phyloP scores from a whole-genome alignment of 2,888 invertebrate genomes.

The Clusia tigrina region DNA sequence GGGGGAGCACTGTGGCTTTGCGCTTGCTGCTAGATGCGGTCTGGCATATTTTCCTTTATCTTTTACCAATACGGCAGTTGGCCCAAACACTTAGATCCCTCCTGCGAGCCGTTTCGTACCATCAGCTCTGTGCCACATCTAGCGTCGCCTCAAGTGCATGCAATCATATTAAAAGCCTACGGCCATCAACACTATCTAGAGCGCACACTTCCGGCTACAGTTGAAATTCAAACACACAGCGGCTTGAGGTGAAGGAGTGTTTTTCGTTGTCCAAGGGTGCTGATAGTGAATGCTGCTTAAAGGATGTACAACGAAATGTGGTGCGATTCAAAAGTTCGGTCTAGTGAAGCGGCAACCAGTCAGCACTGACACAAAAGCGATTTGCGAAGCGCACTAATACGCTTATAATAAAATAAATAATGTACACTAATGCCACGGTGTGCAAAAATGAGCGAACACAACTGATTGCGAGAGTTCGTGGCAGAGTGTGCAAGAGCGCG shows the following conservation, averaged over 20 bases:
- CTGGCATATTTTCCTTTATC: too few species aligned
- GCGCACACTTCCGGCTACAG: background rate
- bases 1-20: too few species aligned
- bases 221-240: background rate
- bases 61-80: too few species aligned
- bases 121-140: too few species aligned
- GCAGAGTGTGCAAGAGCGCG: background rate
- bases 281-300: too few species aligned
- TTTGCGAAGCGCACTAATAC: slow-evolving; percentile 9
- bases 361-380: slow-evolving; percentile 7
- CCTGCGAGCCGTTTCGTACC: too few species aligned
- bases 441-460: background rate
- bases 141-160: too few species aligned
- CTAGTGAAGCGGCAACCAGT: background rate
- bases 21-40: too few species aligned
- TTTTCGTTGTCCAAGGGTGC: too few species aligned
- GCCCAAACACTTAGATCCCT: too few species aligned
- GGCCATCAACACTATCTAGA: too few species aligned
- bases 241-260: too few species aligned
- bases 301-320: background rate
- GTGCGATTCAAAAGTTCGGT: background rate
- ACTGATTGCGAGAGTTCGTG: background rate
- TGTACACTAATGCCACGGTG: background rate
- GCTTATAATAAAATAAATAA: background rate
- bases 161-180: background rate